Base-by-base conservation (phyloP, 2,113 vertebrate species). In the Neodontobutis hainanensis region DNA sequence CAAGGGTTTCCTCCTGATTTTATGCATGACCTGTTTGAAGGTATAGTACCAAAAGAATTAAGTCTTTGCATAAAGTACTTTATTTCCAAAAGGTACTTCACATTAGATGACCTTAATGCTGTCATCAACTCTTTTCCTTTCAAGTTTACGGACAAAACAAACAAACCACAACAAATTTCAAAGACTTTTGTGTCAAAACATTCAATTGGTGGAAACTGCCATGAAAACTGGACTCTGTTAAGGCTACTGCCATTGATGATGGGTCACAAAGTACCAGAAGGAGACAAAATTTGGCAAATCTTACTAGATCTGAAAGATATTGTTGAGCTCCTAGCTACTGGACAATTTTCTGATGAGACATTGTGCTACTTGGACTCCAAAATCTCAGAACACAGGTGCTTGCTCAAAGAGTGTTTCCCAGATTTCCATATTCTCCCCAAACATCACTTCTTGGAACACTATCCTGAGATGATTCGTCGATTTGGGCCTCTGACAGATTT, bases 1-100 rank as follows among this genome's bases (percentile, higher is more conserved):
- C 68, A 42, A 58, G 72, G 64, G 1, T 81, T 68, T 56, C 73
- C 73, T 5, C 65, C 69, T 58, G 66, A 63, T 63, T 63, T 70
- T 36, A 35, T 77, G 43, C 73, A 70, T 34, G 61, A 73, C 10
- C 50, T 81, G 3, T n/a, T n/a, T n/a, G n/a, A n/a, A n/a, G n/a
- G n/a, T n/a, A n/a, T n/a, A n/a, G n/a, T n/a, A n/a, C n/a, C n/a
- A n/a, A n/a, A n/a, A n/a, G n/a, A n/a, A n/a, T n/a, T n/a, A n/a
- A n/a, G n/a, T n/a, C n/a, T n/a, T n/a, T n/a, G n/a, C n/a, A n/a
- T n/a, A n/a, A n/a, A n/a, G n/a, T n/a, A n/a, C n/a, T n/a, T n/a
- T n/a, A n/a, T n/a, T n/a, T n/a, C n/a, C n/a, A n/a, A n/a, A n/a
- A n/a, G n/a, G n/a, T n/a, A n/a, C n/a, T n/a, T n/a, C n/a, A n/a